Evolutionary conservation across 2,888 invertebrate species (phyloP), one percentile per base, ranked within the genome.

Genomic region (Hydriomena furcata): DNA sequence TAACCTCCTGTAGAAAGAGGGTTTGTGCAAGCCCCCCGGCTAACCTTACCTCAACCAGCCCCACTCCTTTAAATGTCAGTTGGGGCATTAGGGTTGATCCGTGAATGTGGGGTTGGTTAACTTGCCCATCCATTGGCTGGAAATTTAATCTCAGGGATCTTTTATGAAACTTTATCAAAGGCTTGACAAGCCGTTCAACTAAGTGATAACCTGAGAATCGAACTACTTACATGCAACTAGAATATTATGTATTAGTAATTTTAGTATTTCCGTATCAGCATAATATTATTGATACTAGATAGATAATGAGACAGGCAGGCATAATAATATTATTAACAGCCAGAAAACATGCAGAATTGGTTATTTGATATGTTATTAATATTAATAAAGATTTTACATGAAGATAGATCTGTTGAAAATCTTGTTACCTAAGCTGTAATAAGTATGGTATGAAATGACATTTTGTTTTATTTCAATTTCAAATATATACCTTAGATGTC

Each of bases 401-500:
- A 17, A 1, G 10, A 34, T 21, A 34, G 6, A 21, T 20, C 32
- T 32, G 32, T 20, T 20, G 20, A n/a, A n/a, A n/a, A n/a, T n/a
- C n/a, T 34, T 20, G 10, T 3, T 34, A 17, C 17, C 17, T 17
- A 17, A 17, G 7, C 2, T 34, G 30, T 13, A 12, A 21, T 7
- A 8, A n/a, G n/a, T n/a, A n/a, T n/a, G n/a, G n/a, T n/a, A 1
- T 10, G 7, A 7, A 5, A 3, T 20, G n/a, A 7, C 31, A 17
- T 1, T 8, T 32, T 7, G 7, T 3, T 7, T 23, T 3, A 24
- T 35, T 21, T 5, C 5, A 1, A 36, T 20, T 17, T 7, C 5
- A 28, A 28, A 6, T 20, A 5, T 2, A 43, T 23, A 89, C 90
- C 82, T 94, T 94, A n/a, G 96, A 94, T 49, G 95, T 94, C 38